phyloP scores from a whole-genome alignment of 2,797 vertebrate genomes.

The Meriones psammophilus region DNA sequence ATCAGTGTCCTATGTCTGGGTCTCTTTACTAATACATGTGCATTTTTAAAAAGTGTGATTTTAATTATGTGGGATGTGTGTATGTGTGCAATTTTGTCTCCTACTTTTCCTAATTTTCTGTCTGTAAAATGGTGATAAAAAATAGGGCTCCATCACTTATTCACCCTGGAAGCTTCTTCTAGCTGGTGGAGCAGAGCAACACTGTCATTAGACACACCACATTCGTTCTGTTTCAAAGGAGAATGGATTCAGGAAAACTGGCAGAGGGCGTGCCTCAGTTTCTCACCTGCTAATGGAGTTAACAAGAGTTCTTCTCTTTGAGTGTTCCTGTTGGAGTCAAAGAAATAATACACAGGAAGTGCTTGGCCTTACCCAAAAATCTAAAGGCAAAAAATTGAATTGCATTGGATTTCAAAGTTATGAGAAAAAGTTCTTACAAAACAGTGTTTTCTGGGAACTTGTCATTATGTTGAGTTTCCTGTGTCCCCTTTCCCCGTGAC shows the following conservation, averaged over 20 bases:
- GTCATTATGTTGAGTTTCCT: not conserved
- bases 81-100: slow-evolving; percentile 1
- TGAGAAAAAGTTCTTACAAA: not conserved
- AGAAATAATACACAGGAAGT: not conserved
- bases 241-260: not conserved
- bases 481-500: not conserved
- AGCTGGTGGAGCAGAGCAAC: not conserved
- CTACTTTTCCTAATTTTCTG: slow-evolving; percentile 41
- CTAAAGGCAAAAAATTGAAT: slow-evolving; percentile 17
- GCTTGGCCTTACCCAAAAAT: not conserved
- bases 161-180: not conserved
- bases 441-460: not conserved
- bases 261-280: not conserved
- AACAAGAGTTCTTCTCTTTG: not conserved
- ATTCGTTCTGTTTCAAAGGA: not conserved
- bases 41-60: slow-evolving; percentile 44
- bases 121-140: slow-evolving; percentile 44
- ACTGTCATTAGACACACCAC: not conserved
- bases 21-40: not conserved
- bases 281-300: not conserved
- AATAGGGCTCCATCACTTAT: not conserved
- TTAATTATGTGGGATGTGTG: not conserved
- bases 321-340: not conserved
- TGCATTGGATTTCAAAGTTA: not conserved
- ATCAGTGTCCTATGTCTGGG: not conserved